These are phyloP conservation scores for Streptopelia turtur DNA, from an alignment of 2,797 vertebrate species.

Conservation along the genomic window DNA sequence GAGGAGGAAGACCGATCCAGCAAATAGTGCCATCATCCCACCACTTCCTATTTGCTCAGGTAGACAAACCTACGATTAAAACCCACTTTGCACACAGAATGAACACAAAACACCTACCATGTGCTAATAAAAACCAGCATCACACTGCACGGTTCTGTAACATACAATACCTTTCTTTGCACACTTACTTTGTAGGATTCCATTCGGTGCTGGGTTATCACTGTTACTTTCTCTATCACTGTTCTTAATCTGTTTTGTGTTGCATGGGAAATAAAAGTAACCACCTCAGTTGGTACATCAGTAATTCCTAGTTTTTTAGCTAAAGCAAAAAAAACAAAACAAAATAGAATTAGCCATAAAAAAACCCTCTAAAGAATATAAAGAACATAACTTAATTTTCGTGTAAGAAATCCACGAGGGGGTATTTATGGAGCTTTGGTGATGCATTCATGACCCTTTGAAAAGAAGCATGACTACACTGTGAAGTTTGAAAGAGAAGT, in stretches of 20 bases:
- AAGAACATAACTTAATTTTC: neutral
- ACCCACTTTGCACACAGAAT: neutral
- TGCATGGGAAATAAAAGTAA: slow-evolving; percentile 89
- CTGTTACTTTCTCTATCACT: slow-evolving; percentile 86
- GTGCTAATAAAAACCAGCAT: fast-evolving
- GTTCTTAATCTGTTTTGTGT: slow-evolving; percentile 85
- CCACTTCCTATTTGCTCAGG: neutral
- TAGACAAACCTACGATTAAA: neutral
- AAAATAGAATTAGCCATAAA: neutral
- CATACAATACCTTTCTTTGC: neutral
- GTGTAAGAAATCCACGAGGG: neutral
- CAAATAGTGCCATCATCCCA: neutral
- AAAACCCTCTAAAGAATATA: neutral
- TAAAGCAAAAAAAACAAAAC: slow-evolving; percentile 42
- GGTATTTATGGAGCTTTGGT: neutral
- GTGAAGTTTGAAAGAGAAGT: neutral
- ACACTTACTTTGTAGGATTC: slow-evolving; percentile 85
- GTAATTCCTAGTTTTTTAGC: slow-evolving; percentile 88
- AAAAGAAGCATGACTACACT: neutral
- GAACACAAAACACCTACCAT: fast-evolving
- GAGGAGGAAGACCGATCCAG: neutral
- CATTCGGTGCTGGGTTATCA: slow-evolving; percentile 87
- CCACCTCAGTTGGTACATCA: slow-evolving; percentile 85
- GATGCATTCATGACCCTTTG: neutral
- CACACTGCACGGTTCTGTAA: neutral